These are phyloP conservation scores for Drosophila gaucha DNA, from an alignment of 2,888 invertebrate genomes.

Conservation along the genomic window DNA sequence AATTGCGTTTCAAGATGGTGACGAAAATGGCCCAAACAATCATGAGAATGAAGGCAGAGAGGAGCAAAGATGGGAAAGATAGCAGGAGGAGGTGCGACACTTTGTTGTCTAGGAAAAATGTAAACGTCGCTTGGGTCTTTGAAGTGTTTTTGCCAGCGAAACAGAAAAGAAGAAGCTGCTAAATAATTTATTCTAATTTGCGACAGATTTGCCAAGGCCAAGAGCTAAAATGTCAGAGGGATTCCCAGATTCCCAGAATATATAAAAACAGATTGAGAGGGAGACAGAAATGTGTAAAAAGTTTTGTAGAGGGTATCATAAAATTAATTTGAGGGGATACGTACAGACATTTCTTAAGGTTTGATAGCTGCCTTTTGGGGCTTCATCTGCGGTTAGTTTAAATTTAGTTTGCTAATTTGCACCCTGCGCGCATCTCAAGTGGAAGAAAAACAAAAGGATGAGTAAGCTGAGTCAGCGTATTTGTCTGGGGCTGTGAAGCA, in stretches of 20 bases:
- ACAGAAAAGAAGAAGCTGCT: conserved; percentile 41
- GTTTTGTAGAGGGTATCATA: conserved; percentile 24
- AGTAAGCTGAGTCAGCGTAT: conserved; percentile 14
- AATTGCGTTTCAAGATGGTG: conserved; percentile 67
- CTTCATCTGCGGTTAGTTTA: conserved; percentile 21
- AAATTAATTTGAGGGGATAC: conserved; percentile 40
- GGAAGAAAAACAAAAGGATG: conserved; percentile 28
- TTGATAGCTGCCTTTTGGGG: conserved; percentile 21
- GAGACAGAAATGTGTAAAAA: conserved; percentile 27
- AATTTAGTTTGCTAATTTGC: conserved; percentile 33
- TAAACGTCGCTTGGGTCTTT: conserved; percentile 32
- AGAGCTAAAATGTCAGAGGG: conserved; percentile 36
- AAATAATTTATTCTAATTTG: conserved; percentile 75
- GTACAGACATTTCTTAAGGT: conserved; percentile 33
- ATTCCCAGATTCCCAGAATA: background rate
- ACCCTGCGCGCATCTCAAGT: conserved; percentile 20
- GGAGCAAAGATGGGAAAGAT: no score
- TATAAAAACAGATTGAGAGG: background rate
- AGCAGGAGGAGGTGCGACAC: background rate
- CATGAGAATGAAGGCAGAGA: conserved; percentile 15
- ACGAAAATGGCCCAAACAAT: conserved; percentile 60
- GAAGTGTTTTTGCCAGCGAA: conserved; percentile 36
- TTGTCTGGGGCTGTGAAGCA: conserved; percentile 29
- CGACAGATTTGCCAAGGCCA: conserved; percentile 51
- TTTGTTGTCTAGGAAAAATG: conserved; percentile 48